These are phyloP conservation scores for Colistium nudipinnis DNA, from an alignment of 2,113 vertebrate species.

Conservation along the genomic window DNA sequence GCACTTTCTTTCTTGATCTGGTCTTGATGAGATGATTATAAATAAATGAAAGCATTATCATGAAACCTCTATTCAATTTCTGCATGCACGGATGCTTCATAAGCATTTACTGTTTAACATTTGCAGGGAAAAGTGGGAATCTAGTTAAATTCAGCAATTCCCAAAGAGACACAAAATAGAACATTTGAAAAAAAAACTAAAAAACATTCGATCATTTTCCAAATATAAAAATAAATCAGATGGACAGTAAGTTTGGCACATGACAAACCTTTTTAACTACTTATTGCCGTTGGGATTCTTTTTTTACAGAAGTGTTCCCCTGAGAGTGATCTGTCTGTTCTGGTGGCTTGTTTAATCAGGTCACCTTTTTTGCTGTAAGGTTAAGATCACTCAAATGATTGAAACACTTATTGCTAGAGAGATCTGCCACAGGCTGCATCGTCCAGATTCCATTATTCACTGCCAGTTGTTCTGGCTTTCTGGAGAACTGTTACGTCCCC, in stretches of 20 bases:
- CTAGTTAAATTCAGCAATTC: not conserved
- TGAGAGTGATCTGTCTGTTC: slow-evolving; percentile 39
- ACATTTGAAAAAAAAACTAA: not conserved
- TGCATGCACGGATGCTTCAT: too few relatives aligned
- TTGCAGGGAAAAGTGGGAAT: too few relatives aligned
- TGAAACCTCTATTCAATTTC: too few relatives aligned
- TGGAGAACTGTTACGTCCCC: slow-evolving; percentile 42
- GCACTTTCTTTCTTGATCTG: slow-evolving; percentile 55
- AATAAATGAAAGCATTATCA: too few relatives aligned
- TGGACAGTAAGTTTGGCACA: slow-evolving; percentile 28
- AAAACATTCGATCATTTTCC: not conserved
- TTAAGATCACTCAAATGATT: slow-evolving; percentile 68
- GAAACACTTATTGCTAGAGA: slow-evolving; percentile 61
- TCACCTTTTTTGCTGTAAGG: slow-evolving; percentile 62
- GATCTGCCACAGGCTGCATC: slow-evolving; percentile 32
- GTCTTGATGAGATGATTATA: too few relatives aligned
- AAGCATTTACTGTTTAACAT: too few relatives aligned
- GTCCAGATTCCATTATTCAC: slow-evolving; percentile 42
- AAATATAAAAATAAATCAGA: slow-evolving; percentile 44
- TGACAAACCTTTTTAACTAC: slow-evolving; percentile 43
- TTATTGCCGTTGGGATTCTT: slow-evolving; percentile 42
- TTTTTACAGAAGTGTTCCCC: slow-evolving; percentile 34
- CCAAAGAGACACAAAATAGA: not conserved
- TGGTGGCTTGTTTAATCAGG: slow-evolving; percentile 56
- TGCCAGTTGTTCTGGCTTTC: slow-evolving; percentile 60